A percentile compares a stretch with the other conserved stretches of the same genome.
Conservation (phyloP, 2,888 invertebrate genomes). For the Cosmorhoe ocellata region DNA sequence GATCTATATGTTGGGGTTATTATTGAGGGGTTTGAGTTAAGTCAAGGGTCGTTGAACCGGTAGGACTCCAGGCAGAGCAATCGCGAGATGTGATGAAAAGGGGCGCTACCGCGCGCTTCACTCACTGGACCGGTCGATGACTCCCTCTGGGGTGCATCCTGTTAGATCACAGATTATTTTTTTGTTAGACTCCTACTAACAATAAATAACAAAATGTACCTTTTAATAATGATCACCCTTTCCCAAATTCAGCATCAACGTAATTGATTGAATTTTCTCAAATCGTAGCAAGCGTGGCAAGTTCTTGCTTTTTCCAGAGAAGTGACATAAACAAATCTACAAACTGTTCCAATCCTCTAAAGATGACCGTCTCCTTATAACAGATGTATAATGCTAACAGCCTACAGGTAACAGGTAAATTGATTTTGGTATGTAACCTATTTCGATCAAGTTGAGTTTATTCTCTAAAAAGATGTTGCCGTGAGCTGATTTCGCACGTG, state of each 20-base stretch:
- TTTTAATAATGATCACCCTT: too few relatives aligned
- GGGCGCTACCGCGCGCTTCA: constrained; percentile 53
- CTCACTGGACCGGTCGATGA: constrained; percentile 72
- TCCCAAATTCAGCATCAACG: neutral
- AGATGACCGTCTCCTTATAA: too few relatives aligned
- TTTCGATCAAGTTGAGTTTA: constrained; percentile 16
- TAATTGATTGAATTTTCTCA: too few relatives aligned
- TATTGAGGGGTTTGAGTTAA: constrained; percentile 57
- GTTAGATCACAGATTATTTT: constrained; percentile 55
- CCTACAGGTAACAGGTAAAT: too few relatives aligned
- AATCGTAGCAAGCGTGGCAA: too few relatives aligned
- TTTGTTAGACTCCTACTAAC: constrained; percentile 40
- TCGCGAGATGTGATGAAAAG: constrained; percentile 48
- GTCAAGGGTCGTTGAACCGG: constrained; percentile 72
- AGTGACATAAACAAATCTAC: too few relatives aligned
- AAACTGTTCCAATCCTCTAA: too few relatives aligned
- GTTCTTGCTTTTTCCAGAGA: too few relatives aligned
- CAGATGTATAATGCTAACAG: too few relatives aligned
- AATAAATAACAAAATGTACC: neutral
- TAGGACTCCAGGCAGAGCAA: constrained; percentile 67
- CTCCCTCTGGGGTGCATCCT: constrained; percentile 62
- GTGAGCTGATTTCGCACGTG: constrained; percentile 74
- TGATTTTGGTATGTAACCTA: too few relatives aligned
- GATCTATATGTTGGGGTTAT: constrained; percentile 47
- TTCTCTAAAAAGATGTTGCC: constrained; percentile 42